Conservation (phyloP, 2,888 invertebrate genomes). For the Hedya salicella region DNA sequence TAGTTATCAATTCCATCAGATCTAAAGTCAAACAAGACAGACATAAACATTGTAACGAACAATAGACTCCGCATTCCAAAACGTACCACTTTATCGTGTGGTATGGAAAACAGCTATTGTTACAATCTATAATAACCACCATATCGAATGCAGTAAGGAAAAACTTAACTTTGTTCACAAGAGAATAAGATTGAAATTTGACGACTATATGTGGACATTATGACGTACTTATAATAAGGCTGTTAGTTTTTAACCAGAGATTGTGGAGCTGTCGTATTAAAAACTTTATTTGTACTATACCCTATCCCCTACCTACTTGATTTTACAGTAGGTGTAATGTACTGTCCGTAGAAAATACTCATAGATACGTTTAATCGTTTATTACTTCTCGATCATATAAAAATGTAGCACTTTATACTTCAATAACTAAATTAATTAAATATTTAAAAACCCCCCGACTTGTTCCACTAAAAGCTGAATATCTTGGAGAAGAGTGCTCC, state of each 20-base stretch:
- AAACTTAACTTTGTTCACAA: slow-evolving; percentile 58
- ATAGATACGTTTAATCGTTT: no score
- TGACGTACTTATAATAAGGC: slow-evolving; percentile 41
- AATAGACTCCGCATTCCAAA: slow-evolving; percentile 70
- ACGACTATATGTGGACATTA: slow-evolving; percentile 40
- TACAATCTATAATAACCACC: slow-evolving; percentile 57
- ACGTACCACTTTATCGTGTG: slow-evolving; percentile 61
- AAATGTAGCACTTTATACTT: no score
- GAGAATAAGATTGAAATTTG: slow-evolving; percentile 50
- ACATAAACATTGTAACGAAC: slow-evolving; percentile 52
- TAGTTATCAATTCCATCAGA: slow-evolving; percentile 26
- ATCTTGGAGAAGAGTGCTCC: no score
- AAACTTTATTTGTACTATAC: no score
- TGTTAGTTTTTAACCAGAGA: slow-evolving; percentile 45
- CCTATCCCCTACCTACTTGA: no score
- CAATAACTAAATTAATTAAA: no score
- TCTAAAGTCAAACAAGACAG: slow-evolving; percentile 35
- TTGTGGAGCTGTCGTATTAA: slow-evolving; percentile 41
- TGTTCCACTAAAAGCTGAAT: no score
- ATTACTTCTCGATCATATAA: no score
- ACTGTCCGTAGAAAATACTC: no score
- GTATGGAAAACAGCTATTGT: slow-evolving; percentile 65
- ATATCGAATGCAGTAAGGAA: slow-evolving; percentile 50
- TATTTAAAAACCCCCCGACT: no score
- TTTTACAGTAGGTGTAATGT: no score